A percentile compares a stretch with the other conserved stretches of the same genome.
These are phyloP conservation scores for Aldrovandia affinis DNA, from an alignment of 2,797 vertebrate species.

Conservation along the genomic window DNA sequence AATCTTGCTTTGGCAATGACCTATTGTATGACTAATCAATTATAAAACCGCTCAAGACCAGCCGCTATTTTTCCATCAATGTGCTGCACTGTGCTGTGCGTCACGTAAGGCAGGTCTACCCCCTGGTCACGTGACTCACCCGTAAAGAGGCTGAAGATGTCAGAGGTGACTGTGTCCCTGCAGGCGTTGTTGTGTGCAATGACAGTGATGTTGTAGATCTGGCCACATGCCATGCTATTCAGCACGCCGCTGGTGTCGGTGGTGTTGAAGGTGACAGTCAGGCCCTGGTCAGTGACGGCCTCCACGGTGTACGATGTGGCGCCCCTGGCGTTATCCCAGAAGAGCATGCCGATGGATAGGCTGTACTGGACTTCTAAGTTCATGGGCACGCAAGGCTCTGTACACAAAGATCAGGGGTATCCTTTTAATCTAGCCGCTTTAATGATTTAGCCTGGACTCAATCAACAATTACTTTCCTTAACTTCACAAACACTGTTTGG, in stretches of 20 bases:
- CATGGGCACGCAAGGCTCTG: conserved; percentile 70
- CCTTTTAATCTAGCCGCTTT: not conserved
- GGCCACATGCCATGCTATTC: conserved; percentile 64
- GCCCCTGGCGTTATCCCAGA: conserved; percentile 65
- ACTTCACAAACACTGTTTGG: no score
- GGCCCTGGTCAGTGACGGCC: conserved; percentile 63
- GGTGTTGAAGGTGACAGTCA: conserved; percentile 54
- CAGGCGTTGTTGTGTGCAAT: conserved; percentile 64
- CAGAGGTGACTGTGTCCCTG: conserved; percentile 48
- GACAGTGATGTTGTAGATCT: conserved; percentile 67
- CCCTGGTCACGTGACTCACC: conserved; percentile 56
- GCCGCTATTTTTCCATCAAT: not conserved
- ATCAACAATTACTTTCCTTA: no score
- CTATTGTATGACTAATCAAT: not conserved
- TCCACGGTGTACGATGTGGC: conserved; percentile 59
- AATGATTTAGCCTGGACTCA: not conserved
- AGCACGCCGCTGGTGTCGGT: conserved; percentile 66
- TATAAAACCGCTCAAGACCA: not conserved
- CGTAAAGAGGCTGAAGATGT: conserved; percentile 52
- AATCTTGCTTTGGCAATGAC: not conserved
- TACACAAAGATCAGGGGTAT: not conserved
- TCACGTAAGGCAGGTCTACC: no score
- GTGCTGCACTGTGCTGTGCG: not conserved
- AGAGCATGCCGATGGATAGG: conserved; percentile 59
- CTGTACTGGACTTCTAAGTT: conserved; percentile 60